Percentiles rank a stretch among this genome's conserved stretches.
These are phyloP conservation scores for Acrocephalus scirpaceus DNA, from an alignment of 2,797 vertebrate genomes.

Conservation along the genomic window DNA sequence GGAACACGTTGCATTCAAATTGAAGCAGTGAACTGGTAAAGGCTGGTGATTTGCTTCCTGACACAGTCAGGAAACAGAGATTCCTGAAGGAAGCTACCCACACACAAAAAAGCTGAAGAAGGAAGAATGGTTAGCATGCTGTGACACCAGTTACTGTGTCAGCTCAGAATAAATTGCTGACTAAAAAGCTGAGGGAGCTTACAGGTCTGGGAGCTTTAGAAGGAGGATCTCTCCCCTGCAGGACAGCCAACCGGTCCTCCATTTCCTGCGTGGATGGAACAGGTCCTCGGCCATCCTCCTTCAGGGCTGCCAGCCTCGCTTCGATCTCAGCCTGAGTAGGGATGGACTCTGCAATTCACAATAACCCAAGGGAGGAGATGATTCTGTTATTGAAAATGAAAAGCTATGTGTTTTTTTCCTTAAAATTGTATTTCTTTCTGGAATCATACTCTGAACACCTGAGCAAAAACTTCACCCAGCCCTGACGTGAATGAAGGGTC, in stretches of 20 bases:
- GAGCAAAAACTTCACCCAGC: not conserved
- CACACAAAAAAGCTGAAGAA: not conserved
- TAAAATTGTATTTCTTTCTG: not conserved
- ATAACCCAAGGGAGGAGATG: not conserved
- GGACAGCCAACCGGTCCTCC: slow-evolving; percentile 87
- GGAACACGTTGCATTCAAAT: not conserved
- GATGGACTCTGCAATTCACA: slow-evolving; percentile 80
- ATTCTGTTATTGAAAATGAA: not conserved
- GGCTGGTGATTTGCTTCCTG: not conserved
- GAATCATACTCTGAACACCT: not conserved
- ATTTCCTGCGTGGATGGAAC: slow-evolving; percentile 86
- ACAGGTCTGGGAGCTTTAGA: slow-evolving; percentile 82
- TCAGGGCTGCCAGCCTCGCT: slow-evolving; percentile 88
- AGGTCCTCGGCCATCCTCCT: slow-evolving; percentile 73
- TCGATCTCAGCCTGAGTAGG: slow-evolving; percentile 91
- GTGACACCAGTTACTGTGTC: not conserved
- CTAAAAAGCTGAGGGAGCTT: slow-evolving; percentile 22
- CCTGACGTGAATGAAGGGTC: fast-evolving
- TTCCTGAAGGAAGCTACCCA: not conserved
- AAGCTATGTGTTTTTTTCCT: not conserved
- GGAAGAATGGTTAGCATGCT: not conserved
- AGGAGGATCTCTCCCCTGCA: slow-evolving; percentile 82
- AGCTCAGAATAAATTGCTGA: not conserved
- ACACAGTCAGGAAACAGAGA: not conserved
- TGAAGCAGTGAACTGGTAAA: not conserved